Conservation (phyloP, 2,888 invertebrate species). For the Meloe dianella region DNA sequence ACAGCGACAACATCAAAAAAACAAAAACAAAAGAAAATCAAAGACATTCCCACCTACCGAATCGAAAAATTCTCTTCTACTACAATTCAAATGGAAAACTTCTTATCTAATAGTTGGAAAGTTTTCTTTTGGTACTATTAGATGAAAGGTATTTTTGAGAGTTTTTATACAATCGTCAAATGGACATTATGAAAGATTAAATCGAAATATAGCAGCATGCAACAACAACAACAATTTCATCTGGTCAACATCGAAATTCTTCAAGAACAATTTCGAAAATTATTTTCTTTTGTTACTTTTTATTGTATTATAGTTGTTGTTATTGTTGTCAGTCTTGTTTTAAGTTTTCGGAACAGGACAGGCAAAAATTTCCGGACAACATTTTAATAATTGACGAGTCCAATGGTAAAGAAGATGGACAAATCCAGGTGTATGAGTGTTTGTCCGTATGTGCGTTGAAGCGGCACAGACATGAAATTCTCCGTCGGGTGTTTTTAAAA, state of each 20-base stretch:
- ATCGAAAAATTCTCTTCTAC: neutral
- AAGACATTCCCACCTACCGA: constrained; percentile 28
- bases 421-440: neutral
- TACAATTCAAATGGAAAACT: neutral
- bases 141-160: neutral
- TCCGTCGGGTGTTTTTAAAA: constrained; percentile 25
- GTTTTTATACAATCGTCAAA: neutral
- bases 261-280: neutral
- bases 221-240: neutral
- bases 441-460: neutral
- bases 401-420: constrained; percentile 3
- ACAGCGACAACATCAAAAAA: neutral
- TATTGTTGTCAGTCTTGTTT: neutral
- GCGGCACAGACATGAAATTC: constrained; percentile 10
- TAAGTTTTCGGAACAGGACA: neutral
- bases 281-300: neutral
- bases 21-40: neutral
- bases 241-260: neutral
- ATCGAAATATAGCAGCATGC: neutral
- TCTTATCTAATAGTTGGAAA: neutral
- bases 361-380: constrained; percentile 2
- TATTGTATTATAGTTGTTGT: neutral
- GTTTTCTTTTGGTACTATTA: neutral
- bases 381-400: constrained; percentile 4
- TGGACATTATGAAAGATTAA: neutral